These are phyloP conservation scores for Sternarchorhynchus goeldii DNA, from an alignment of 2,797 vertebrate species.

Conservation along the genomic window DNA sequence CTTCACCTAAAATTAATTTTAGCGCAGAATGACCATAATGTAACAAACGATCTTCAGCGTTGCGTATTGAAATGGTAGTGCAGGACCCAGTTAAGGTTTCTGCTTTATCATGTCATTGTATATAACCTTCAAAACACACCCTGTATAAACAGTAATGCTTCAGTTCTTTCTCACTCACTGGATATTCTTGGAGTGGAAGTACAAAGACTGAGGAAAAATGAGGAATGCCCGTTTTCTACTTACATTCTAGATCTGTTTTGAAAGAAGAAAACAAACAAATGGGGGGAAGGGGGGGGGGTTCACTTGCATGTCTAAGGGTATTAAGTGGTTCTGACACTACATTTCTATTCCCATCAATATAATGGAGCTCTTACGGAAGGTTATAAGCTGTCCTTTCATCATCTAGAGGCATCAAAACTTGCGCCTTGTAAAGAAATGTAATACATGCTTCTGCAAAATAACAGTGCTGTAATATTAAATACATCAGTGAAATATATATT, in stretches of 20 bases:
- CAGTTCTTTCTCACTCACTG: background rate
- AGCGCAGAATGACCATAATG: background rate
- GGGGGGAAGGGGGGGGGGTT: background rate
- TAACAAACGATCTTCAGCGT: constrained; percentile 1
- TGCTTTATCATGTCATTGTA: background rate
- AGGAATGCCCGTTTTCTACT: background rate
- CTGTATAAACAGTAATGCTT: background rate
- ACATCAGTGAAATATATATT: background rate
- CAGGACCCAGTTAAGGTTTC: background rate
- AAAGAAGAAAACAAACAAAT: background rate
- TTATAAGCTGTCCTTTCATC: background rate
- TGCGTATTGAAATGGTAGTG: background rate
- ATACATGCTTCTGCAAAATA: constrained; percentile 11
- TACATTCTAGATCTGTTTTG: constrained; percentile 1
- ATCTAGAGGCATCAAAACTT: background rate
- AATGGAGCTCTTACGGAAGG: background rate
- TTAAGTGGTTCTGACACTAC: background rate
- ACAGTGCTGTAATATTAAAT: background rate
- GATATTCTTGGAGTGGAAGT: background rate
- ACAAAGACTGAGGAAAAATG: background rate
- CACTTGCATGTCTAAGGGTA: background rate
- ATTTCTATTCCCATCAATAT: background rate
- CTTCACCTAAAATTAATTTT: background rate
- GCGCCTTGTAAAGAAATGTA: background rate
- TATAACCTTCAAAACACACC: background rate